These are phyloP conservation scores for Musca domestica DNA, from an alignment of 1,140 invertebrate species.

Conservation along the genomic window DNA sequence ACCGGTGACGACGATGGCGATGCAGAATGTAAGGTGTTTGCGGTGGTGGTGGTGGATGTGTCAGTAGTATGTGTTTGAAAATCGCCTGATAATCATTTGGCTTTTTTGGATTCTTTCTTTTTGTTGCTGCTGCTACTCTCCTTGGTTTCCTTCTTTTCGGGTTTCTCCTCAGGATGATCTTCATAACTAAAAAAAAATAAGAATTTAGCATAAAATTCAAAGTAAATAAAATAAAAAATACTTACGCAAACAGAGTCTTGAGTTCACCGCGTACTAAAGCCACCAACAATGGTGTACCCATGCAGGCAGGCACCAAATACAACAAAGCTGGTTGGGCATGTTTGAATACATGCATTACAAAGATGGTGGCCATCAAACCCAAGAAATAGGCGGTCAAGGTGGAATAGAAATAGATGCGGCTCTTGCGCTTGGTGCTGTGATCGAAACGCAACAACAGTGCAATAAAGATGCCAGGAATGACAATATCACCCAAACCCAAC, in stretches of 20 bases:
- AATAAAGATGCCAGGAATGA: constrained; percentile 99
- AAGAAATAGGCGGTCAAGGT: constrained; percentile 92
- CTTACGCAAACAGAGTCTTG: constrained; percentile 86
- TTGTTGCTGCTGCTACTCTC: constrained; percentile 42
- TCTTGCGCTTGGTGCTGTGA: constrained; percentile 82
- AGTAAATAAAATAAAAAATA: constrained; percentile 38
- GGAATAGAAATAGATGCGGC: constrained; percentile 90
- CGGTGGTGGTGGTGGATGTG: background rate
- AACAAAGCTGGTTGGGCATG: constrained; percentile 98
- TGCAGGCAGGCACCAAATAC: constrained; percentile 95
- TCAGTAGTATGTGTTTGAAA: background rate
- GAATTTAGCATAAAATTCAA: constrained; percentile 60
- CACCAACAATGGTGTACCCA: constrained; percentile 81
- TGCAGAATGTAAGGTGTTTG: constrained; percentile 3
- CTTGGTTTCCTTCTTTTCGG: constrained; percentile 53
- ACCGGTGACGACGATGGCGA: background rate
- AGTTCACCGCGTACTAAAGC: constrained; percentile 90
- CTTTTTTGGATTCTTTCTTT: constrained; percentile 51
- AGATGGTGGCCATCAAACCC: constrained; percentile 89
- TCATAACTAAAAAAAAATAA: constrained; percentile 60
- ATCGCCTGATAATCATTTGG: constrained; percentile 35
- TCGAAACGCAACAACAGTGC: constrained; percentile 95
- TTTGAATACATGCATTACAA: constrained; percentile 98
- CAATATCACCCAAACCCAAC: constrained; percentile 98
- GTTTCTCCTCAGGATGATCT: constrained; percentile 61